Base-by-base conservation (phyloP, 2,888 invertebrate genomes). In the Drosophila hawaiiensis region DNA sequence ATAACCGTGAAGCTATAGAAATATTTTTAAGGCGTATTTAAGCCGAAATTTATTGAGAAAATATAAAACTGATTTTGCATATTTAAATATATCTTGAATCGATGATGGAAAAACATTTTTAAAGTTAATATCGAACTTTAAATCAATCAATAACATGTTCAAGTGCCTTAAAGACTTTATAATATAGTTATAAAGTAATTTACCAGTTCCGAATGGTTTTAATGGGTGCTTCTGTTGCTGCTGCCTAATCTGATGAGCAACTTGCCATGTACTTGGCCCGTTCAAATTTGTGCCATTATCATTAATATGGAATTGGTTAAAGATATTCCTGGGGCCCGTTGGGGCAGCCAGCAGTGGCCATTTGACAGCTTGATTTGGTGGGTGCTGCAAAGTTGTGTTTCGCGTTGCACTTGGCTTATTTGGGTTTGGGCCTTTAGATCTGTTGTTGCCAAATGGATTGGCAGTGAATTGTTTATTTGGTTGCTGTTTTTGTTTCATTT, bases 171-270 rank as follows among this genome's bases (percentile, higher is more conserved):
- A 41, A 41, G 43, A 50, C 22, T 53, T 53, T n/a, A 7, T 31
- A 55, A 33, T n/a, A n/a, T 22, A 4, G 22, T 22, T 54, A 33
- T 29, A 31, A 14, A 39, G 14, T 22, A 31, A 12, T 56, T 75
- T 75, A 75, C 74, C 74, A 58, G 25, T 43, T 16, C 25, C n/a
- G 4, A 29, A 3, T 25, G 31, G 54, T 39, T 29, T 10, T 25
- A 41, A 28, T 12, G 53, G 1, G 35, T 37, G 7, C 28, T 43
- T 5, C 22, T 31, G 7, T 19, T 62, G 39, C 41, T 28, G n/a
- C 25, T 41, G 19, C 54, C 29, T 29, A 29, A 10, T 29, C 52
- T 43, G 62, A 14, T 33, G 35, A 28, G 31, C 28, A 39, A 25
- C 43, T 43, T 55, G 43, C 28, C 35, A 41, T 33, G 56, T 63